Percentiles rank a stretch among this genome's conserved stretches.
Conservation (phyloP, 1,140 invertebrate species). For the Caligus rogercresseyi region DNA sequence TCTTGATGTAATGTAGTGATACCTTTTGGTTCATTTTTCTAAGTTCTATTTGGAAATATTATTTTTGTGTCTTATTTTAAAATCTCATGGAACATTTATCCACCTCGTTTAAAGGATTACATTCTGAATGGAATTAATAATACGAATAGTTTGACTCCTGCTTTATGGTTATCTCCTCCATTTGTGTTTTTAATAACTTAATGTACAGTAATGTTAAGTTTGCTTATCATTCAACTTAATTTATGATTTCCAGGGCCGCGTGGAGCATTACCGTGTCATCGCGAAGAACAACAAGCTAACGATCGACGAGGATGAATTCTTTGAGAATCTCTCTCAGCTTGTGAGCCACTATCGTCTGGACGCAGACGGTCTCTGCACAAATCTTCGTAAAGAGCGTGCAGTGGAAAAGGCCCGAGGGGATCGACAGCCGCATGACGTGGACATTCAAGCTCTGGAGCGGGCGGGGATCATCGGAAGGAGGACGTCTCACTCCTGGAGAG, state of each 20-base stretch:
- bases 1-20: too few relatives aligned
- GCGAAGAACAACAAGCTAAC: conserved; percentile 67
- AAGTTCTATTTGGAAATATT: too few relatives aligned
- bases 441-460: conserved; percentile 13
- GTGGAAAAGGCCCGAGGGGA: conserved; percentile 54
- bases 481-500: conserved; percentile 47
- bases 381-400: conserved; percentile 62
- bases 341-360: conserved; percentile 94
- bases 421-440: conserved; percentile 44
- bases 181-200: too few relatives aligned
- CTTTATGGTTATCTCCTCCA: neutral
- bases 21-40: too few relatives aligned
- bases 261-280: conserved; percentile 46
- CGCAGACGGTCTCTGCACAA: conserved; percentile 91
- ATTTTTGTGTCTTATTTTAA: too few relatives aligned
- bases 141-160: too few relatives aligned
- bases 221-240: too few relatives aligned
- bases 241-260: conserved; percentile 4
- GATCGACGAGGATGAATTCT: conserved; percentile 95
- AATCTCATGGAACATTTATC: too few relatives aligned
- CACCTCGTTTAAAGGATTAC: too few relatives aligned
- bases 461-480: conserved; percentile 22
- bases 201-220: too few relatives aligned
- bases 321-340: conserved; percentile 81
- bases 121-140: too few relatives aligned